Base-by-base conservation (phyloP, 1,140 invertebrate genomes). In the Macrotrachela quadricornifera region DNA sequence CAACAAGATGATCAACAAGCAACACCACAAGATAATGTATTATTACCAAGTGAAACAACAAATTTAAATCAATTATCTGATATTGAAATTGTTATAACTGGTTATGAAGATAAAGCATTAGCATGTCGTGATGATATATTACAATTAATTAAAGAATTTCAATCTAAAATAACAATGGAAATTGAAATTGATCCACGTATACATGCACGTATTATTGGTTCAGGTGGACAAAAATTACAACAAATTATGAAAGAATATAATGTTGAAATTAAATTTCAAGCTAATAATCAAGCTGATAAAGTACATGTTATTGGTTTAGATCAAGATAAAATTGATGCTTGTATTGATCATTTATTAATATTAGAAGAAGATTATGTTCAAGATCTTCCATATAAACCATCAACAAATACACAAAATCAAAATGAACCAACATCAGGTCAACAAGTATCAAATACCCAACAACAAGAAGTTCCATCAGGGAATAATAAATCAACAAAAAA, bases 141-240 rank as follows among this genome's bases (percentile, higher is more conserved):
- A 30, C 21, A 30, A 30, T 30, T 8, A 30, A 30, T 30, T 30
- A 30, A 30, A 30, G 21, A 30, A 4, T 30, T 30, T 30, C 21
- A 46, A 43, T 42, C 45, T 10, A 53, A 53, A 67, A 74, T 78
- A 45, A 63, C 60, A 12, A 57, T 64, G 14, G 67, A 70, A 48
- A 63, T 70, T 17, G 53, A 56, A 16, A 55, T 73, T 16, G 71
- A 72, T 54, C 58, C 57, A 15, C 77, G 84, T 40, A 79, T 92
- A 17, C 90, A 96, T 68, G 79, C 84, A 4, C 78, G 87, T 46
- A 77, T 96, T 15, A 95, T 95, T 64, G 90, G 90, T 15, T 70
- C 76, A 1, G 74, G 78, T 54, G 88, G 90, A 41, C 77, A 83
- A 52, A 83, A 79, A 59, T 85, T 95, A 59, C 77, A 79, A 36